Evolutionary conservation across 2,888 invertebrate genomes (phyloP).

Genomic region (Amblyteles armatorius): DNA sequence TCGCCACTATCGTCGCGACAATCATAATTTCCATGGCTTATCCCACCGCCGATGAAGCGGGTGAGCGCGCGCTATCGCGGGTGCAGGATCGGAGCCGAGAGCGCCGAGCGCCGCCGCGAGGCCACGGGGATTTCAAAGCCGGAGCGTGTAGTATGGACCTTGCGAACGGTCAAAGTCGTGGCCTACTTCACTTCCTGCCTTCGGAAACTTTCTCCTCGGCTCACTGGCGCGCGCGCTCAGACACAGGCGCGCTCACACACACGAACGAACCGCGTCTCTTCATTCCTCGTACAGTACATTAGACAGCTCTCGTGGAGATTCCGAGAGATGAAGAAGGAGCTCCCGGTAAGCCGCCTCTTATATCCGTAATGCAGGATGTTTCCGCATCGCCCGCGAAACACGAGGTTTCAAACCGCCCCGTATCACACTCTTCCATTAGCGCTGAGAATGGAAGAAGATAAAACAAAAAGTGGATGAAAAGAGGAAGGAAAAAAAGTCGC

Average conservation of each 20-base stretch:
- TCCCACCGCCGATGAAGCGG: not conserved
- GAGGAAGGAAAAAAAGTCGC: constrained; percentile 4
- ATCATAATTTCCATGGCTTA: constrained; percentile 38
- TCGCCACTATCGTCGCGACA: constrained; percentile 43
- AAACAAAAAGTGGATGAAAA: not conserved
- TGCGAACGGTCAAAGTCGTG: constrained; percentile 84
- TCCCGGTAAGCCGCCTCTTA: not conserved
- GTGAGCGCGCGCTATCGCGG: constrained; percentile 2
- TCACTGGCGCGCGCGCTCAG: constrained; percentile 51
- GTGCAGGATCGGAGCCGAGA: constrained; percentile 43
- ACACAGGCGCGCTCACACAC: not conserved
- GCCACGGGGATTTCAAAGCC: constrained; percentile 54
- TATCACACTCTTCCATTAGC: constrained; percentile 45
- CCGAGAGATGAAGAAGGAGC: constrained; percentile 46
- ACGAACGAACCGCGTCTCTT: not conserved
- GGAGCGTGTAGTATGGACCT: constrained; percentile 80
- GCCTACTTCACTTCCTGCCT: constrained; percentile 84
- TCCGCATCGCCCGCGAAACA: constrained; percentile 22
- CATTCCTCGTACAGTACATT: constrained; percentile 39
- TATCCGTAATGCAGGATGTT: constrained; percentile 13
- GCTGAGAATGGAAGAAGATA: constrained; percentile 7
- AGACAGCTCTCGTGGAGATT: constrained; percentile 45
- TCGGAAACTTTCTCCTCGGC: constrained; percentile 83
- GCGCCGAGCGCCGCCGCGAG: constrained; percentile 44
- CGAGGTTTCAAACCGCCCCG: constrained; percentile 14